phyloP scores from a whole-genome alignment of 2,888 invertebrate genomes.

The Eupithecia subfuscata region DNA sequence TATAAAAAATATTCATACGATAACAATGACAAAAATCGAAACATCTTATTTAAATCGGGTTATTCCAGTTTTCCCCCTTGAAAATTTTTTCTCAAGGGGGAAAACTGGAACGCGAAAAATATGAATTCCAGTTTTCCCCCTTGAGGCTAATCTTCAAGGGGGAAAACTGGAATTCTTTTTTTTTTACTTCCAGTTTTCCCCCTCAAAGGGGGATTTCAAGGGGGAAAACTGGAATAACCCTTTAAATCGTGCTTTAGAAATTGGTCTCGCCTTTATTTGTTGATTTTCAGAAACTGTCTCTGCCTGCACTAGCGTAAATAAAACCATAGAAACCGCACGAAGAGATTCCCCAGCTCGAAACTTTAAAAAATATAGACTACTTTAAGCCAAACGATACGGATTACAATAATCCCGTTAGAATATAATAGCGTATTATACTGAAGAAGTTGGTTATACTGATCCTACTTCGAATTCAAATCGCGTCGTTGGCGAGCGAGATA shows the following conservation, averaged over 20 bases:
- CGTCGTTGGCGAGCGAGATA: conserved; percentile 54
- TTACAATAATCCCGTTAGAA: conserved; percentile 56
- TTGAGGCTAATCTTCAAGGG: too few species aligned
- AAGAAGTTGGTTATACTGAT: conserved; percentile 46
- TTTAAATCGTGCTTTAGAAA: neutral
- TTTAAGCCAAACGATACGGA: conserved; percentile 52
- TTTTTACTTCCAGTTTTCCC: too few species aligned
- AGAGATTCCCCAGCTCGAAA: conserved; percentile 42
- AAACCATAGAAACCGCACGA: conserved; percentile 38
- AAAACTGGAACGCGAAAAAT: too few species aligned
- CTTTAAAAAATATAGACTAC: conserved; percentile 53
- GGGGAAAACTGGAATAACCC: too few species aligned
- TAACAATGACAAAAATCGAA: neutral
- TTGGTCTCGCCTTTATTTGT: neutral
- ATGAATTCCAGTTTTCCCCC: too few species aligned
- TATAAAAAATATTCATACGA: too few species aligned
- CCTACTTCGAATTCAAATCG: conserved; percentile 55
- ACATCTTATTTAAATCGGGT: too few species aligned
- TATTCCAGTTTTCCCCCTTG: too few species aligned
- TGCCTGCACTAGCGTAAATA: conserved; percentile 4
- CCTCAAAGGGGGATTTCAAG: too few species aligned
- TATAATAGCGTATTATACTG: conserved; percentile 51
- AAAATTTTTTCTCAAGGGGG: too few species aligned
- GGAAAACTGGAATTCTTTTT: too few species aligned
- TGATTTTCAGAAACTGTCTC: neutral